phyloP scores from a whole-genome alignment of 2,113 vertebrate species.

The Leptosomus discolor region DNA sequence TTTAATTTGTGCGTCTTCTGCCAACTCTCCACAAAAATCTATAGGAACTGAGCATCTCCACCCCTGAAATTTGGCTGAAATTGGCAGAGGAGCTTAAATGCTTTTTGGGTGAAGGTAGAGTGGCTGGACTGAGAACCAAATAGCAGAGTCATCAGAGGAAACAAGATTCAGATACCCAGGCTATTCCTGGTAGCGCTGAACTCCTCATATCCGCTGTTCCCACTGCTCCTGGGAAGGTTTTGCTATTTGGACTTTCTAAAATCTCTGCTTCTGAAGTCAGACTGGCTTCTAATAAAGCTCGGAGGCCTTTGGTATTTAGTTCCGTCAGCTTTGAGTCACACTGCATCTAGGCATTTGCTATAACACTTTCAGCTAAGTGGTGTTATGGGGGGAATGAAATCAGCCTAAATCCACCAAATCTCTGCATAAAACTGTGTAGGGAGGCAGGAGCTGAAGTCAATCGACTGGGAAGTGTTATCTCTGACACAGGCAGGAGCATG shows the following conservation, averaged over 20 bases:
- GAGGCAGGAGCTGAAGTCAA: not conserved
- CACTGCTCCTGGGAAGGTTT: not conserved
- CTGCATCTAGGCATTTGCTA: not conserved
- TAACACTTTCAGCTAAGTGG: not conserved
- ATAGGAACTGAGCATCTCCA: not conserved
- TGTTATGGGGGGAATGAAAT: not conserved
- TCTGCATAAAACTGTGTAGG: not conserved
- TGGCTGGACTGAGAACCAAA: not conserved
- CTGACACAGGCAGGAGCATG: not conserved
- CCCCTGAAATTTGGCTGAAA: not conserved
- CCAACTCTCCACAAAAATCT: not conserved
- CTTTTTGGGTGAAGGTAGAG: not conserved
- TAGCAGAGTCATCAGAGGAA: not conserved
- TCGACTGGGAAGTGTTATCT: not conserved
- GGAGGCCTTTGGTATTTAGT: not conserved
- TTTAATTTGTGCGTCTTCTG: not conserved
- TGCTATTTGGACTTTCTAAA: not conserved
- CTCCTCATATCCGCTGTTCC: not conserved
- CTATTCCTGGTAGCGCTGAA: not conserved
- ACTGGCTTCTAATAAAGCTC: not conserved
- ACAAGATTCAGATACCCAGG: not conserved
- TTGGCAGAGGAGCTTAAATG: not conserved
- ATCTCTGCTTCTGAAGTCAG: not conserved
- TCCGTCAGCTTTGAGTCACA: slow-evolving; percentile 19
- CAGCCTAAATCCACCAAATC: not conserved